Evolutionary conservation across 1,140 invertebrate genomes (phyloP), one percentile per base, ranked within the genome.

Genomic region (Ephestia elutella): DNA sequence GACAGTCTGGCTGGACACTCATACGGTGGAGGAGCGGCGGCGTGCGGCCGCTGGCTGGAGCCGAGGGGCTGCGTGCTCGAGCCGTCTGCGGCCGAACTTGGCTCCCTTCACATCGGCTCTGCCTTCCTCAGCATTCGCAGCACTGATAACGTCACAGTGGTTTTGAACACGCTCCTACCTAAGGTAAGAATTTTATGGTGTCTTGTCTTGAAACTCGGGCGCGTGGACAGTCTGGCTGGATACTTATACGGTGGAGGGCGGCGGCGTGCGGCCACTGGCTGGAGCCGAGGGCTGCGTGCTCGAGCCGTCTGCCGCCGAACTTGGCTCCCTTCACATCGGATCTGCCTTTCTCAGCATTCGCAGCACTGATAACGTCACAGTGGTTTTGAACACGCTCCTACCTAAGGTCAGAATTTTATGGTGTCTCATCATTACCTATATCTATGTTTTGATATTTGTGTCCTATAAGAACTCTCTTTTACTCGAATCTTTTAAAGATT

Each of bases 31-130:
- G 9, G 70, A n/a, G 71, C 13, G 65, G 59, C 0, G 62, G 58
- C 0, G 62, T 75, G 0, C 67, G 86, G 4, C 61, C 69, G 2
- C 67, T 88, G 5, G 35, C 66, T 0, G 77, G 78, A 1, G 56
- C 70, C 0, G 86, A 88, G 11, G n/a, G 86, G 86, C 13, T 79
- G 78, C 49, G 72, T 88, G n/a, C 56, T 88, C 59, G 86, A 88
- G 63, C 86, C 86, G 0, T 72, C 75, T 13, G 56, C 80, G 0
- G 70, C 70, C 0, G 86, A 88, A 58, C 59, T 88, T 51, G 64
- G 75, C 0, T 80, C 83, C 0, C 50, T 88, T 11, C 72, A 86
- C 50, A 66, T 75, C 3, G 86, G 86, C 0, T 67, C 78, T 4
- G 80, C 82, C 3, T 80, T 76, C 25, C 58, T 88, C 8, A 81